Evolutionary conservation across 2,888 invertebrate genomes (phyloP), one percentile per base, ranked within the genome.

Genomic region (Zelleria hepariella): DNA sequence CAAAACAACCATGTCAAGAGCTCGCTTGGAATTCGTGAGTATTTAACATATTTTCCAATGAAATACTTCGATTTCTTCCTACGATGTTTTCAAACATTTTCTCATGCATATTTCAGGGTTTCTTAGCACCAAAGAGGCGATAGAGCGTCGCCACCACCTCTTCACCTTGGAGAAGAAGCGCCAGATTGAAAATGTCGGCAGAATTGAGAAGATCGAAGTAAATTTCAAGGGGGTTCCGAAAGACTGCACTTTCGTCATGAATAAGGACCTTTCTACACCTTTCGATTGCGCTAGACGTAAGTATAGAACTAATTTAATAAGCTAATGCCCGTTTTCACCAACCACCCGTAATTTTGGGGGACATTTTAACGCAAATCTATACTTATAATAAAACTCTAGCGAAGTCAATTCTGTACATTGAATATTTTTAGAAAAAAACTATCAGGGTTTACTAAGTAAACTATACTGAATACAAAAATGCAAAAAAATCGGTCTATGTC

Each of bases 171-270:
- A 98, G 76, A 91, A 93, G 71, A 91, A 92, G 63, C 90, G 94
- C 0, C 97, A 98, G 75, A 75, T 81, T 53, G 91, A 93, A 32
- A 84, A 90, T 15, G 89, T 98, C 8, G 96, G 96, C 0, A 90
- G 98, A 71, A 90, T 98, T 61, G 96, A 98, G 73, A 98, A 98
- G 87, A 96, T 98, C 59, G 92, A 95, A 80, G 94, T 98, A 0
- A 91, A 92, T 61, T 96, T 95, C 74, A 89, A 92, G 66, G 96
- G 96, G 0, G 73, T 91, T 0, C 94, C 95, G 0, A 93, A 95
- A 70, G 92, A 94, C 68, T 90, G 92, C 24, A 92, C 92, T 0
- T 79, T 98, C 60, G 77, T 95, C 23, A 98, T 99, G 98, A 99
- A 99, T 77, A 96, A 94, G 75, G 89, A 92, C 65, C 81, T 98